These are phyloP conservation scores for Ceratina calcarata DNA, from an alignment of 1,140 invertebrate genomes.

Conservation along the genomic window DNA sequence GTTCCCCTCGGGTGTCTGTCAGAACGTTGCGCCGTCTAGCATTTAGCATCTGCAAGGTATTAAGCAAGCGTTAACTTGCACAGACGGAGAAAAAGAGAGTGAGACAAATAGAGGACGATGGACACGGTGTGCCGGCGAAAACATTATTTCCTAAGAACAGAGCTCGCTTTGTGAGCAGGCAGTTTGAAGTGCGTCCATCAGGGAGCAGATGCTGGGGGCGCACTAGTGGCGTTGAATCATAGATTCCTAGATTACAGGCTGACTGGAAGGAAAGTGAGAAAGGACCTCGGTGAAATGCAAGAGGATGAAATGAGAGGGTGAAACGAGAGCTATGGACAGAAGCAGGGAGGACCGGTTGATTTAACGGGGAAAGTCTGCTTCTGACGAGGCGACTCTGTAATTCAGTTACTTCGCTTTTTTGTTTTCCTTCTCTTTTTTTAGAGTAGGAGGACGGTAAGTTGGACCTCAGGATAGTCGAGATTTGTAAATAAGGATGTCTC, in stretches of 20 bases:
- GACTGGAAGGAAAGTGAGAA: conserved; percentile 56
- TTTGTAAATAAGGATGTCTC: conserved; percentile 8
- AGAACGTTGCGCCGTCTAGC: neutral
- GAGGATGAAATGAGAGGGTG: conserved; percentile 41
- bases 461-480: conserved; percentile 25
- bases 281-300: conserved; percentile 58
- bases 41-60: conserved; percentile 40
- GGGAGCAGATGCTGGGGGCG: conserved; percentile 69
- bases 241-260: conserved; percentile 72
- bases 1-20: neutral
- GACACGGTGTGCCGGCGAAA: conserved; percentile 32
- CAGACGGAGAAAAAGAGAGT: no score
- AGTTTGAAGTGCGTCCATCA: conserved; percentile 62
- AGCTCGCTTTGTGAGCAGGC: conserved; percentile 59
- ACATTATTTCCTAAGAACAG: conserved; percentile 63
- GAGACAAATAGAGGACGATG: neutral
- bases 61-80: conserved; percentile 2
- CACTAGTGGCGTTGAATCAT: conserved; percentile 73
- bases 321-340: conserved; percentile 22
- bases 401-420: conserved; percentile 67
- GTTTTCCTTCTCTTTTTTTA: neutral
- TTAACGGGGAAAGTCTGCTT: conserved; percentile 59
- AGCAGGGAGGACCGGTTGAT: conserved; percentile 51
- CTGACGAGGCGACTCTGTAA: conserved; percentile 70
- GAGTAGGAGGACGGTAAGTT: neutral